Evolutionary conservation across 2,888 invertebrate species (phyloP), one percentile per base, ranked within the genome.

Genomic region (Eurois occulta): DNA sequence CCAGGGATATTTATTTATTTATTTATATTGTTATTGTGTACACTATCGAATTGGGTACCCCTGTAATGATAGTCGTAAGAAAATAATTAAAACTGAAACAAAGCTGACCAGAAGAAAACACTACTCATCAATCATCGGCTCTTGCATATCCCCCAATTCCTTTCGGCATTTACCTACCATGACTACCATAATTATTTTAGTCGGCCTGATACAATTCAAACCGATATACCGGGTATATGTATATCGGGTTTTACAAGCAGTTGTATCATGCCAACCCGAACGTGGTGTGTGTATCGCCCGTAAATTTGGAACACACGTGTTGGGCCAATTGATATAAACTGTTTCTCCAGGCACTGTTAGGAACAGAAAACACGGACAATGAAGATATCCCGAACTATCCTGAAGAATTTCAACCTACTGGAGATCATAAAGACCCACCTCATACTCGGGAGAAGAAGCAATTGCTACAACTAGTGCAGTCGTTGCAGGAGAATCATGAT

Each of bases 401-500:
- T 21, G 90, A 89, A 48, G 90, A 89, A 28, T 85, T 89, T 62
- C 92, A 90, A 67, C 81, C 86, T 55, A 83, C 68, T 52, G 82
- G 77, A 2, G 93, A 94, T 74, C 84, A 84, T 8, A 92, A 86
- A 77, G 94, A 95, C 46, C 92, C 90, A 72, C 94, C 95, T 0
- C 91, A 95, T 55, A 76, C 81, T 10, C 95, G 92, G 77, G 96
- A 93, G 87, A 95, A 91, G 91, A 96, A 92, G 77, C 96, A 95
- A 84, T 91, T 97, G 46, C 80, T 97, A n/a, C 96, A 96, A 84
- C 89, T 97, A 21, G 95, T 97, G 2, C 94, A 94, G 58, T 96
- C 97, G 1, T 90, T 97, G 52, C 97, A 97, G 88, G 97, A 97
- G 85, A 96, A 97, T 84, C 97, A 97, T 77, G 96, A 97, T 64